Base-by-base conservation (phyloP, 2,888 invertebrate genomes). In the Clistopyga incitator region DNA sequence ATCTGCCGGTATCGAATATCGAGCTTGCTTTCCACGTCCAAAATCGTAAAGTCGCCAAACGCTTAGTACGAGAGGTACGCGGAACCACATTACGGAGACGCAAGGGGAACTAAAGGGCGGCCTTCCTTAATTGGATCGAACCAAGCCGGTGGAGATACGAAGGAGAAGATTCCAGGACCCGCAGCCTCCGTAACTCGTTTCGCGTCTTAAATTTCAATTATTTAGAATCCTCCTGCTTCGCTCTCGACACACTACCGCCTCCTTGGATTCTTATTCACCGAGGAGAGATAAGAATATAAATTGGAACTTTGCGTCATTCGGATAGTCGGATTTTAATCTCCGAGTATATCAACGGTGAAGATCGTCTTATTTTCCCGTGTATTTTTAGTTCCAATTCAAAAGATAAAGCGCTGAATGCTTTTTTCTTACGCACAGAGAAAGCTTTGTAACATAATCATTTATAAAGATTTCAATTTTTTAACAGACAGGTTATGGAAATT, bases 141-240 rank as follows among this genome's bases (percentile, higher is more conserved):
- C 88, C 88, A 88, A 86, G 86, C 61, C 86, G 56, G 10, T 83
- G 87, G 86, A 74, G 86, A 86, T 78, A 85, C 86, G 85, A 76
- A 78, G 86, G 54, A 45, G 65, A 64, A 42, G 83, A 85, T 54
- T 52, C 54, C 18, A 83, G 81, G 79, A 83, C 76, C 85, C 81
- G 45, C 75, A 77, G 74, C 76, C 18, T 77, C 79, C 80, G 86
- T 85, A 64, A 64, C 64, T 64, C 87, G 84, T 86, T 89, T 87
- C 85, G 83, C 85, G 88, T 89, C 88, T 90, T 88, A 90, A 90
- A 88, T 90, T 89, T 89, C 89, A 88, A 90, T 90, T 90, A 90
- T 89, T 88, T 86, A 86, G 79, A 78, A 84, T 65, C 77, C 18
- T 59, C 67, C n/a, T 56, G 15, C 65, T 67, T 56, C 42, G 42